Percentiles rank a stretch among this genome's conserved stretches.
Evolutionary conservation across 1,140 invertebrate species (phyloP).

Genomic region (Fopius arisanus): DNA sequence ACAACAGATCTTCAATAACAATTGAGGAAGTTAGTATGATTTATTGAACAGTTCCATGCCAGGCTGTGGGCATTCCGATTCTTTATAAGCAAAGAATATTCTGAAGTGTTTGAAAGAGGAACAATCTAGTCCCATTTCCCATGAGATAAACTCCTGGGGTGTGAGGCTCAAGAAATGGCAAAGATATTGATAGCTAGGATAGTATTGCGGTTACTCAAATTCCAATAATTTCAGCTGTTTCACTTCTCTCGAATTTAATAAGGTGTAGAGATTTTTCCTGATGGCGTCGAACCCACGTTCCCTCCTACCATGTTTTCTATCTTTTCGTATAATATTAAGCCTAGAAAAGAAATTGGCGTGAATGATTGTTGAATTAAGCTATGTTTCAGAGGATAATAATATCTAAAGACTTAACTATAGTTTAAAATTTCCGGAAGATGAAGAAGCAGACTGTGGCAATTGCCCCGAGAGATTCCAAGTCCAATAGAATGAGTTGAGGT

Average conservation of each 20-base stretch:
- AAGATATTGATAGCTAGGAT: not conserved
- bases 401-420: too few relatives aligned
- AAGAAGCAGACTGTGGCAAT: too few relatives aligned
- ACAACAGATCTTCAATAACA: too few relatives aligned
- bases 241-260: not conserved
- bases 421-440: too few relatives aligned
- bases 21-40: constrained; percentile 14
- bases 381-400: too few relatives aligned
- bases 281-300: not conserved
- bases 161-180: constrained; percentile 11
- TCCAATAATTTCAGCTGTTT: not conserved
- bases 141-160: not conserved
- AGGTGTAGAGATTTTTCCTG: not conserved
- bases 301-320: not conserved
- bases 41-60: constrained; percentile 11
- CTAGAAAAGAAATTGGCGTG: not conserved
- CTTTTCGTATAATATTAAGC: not conserved
- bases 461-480: too few relatives aligned
- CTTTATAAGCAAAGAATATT: not conserved
- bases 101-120: not conserved
- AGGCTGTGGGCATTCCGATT: constrained; percentile 25
- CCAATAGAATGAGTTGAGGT: too few relatives aligned
- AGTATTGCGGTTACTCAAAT: not conserved
- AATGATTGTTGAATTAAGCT: too few relatives aligned
- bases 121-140: constrained; percentile 14